These are phyloP conservation scores for Scaptodrosophila latifasciaeformis DNA, from an alignment of 2,888 invertebrate genomes.

Conservation along the genomic window DNA sequence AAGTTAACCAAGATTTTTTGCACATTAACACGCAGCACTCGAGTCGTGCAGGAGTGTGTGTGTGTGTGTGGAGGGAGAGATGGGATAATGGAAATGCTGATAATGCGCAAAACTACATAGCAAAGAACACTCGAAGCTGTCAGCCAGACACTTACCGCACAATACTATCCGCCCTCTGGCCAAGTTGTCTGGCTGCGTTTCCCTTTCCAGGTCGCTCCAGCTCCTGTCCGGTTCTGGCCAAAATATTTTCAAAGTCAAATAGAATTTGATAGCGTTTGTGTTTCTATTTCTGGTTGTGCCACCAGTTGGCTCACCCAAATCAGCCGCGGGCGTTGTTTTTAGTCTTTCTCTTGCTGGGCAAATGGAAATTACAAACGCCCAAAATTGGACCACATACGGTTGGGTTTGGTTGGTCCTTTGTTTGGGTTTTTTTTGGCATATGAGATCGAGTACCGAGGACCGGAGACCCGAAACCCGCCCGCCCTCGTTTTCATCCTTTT, in stretches of 20 bases:
- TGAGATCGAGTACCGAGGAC: conserved; percentile 5
- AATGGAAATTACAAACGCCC: conserved; percentile 13
- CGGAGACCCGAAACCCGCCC: conserved; percentile 12
- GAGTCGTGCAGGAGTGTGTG: conserved; percentile 21
- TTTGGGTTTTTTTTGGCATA: conserved; percentile 8
- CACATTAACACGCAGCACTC: conserved; percentile 60
- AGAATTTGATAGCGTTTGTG: conserved; percentile 41
- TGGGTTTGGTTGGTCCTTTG: conserved; percentile 22
- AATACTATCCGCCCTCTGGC: not conserved
- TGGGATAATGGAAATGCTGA: conserved; percentile 36
- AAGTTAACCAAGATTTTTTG: conserved; percentile 56
- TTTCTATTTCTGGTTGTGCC: too few species aligned
- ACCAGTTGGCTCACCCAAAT: not conserved
- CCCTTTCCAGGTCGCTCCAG: conserved; percentile 9
- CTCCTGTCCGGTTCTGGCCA: not conserved
- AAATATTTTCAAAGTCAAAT: conserved; percentile 61
- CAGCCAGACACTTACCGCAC: conserved; percentile 39
- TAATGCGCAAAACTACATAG: conserved; percentile 36
- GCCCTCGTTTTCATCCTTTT: conserved; percentile 2
- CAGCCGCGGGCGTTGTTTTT: conserved; percentile 13
- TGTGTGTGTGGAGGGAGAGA: not conserved
- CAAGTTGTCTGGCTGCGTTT: conserved; percentile 1
- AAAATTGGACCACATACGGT: conserved; percentile 46
- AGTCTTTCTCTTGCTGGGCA: conserved; percentile 5
- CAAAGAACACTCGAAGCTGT: conserved; percentile 47